Percentiles rank a stretch among this genome's conserved stretches.
Evolutionary conservation across 2,888 invertebrate species (phyloP).

Genomic region (Timema podura): DNA sequence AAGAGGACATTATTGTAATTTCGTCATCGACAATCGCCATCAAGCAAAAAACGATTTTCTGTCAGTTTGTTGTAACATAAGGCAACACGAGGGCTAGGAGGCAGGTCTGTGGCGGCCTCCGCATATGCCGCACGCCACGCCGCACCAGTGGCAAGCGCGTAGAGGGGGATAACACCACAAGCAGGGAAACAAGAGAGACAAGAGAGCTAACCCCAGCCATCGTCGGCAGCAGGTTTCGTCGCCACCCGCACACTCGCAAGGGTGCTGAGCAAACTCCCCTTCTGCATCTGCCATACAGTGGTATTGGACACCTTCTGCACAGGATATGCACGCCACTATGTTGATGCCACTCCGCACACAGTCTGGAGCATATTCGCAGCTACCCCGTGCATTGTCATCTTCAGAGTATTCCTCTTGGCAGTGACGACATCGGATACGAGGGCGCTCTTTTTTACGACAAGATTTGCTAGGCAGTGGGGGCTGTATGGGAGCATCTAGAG

Average conservation of each 20-base stretch:
- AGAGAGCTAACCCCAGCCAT: slow-evolving; percentile 81
- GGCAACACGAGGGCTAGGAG: slow-evolving; percentile 31
- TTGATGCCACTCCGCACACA: slow-evolving; percentile 75
- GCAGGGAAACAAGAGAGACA: slow-evolving; percentile 87
- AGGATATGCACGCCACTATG: slow-evolving; percentile 76
- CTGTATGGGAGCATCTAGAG: slow-evolving; percentile 47
- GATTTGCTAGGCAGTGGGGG: slow-evolving; percentile 44
- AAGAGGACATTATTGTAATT: slow-evolving; percentile 21
- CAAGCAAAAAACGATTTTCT: slow-evolving; percentile 8
- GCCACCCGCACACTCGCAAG: slow-evolving; percentile 64
- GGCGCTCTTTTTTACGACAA: slow-evolving; percentile 39
- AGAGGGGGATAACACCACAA: slow-evolving; percentile 91
- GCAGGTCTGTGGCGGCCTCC: slow-evolving; percentile 67
- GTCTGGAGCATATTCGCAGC: slow-evolving; percentile 85
- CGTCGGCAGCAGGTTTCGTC: slow-evolving; percentile 72
- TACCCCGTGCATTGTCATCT: slow-evolving; percentile 80
- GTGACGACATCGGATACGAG: slow-evolving; percentile 57
- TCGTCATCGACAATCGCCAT: slow-evolving; percentile 17
- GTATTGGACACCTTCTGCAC: slow-evolving; percentile 86
- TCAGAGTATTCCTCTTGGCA: slow-evolving; percentile 78
- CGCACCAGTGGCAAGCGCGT: slow-evolving; percentile 77
- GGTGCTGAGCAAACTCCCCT: slow-evolving; percentile 79
- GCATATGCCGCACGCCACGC: slow-evolving; percentile 73
- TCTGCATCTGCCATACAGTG: slow-evolving; percentile 91
- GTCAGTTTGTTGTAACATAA: slow-evolving; percentile 19